Evolutionary conservation across 2,113 vertebrate species (phyloP), one percentile per base, ranked within the genome.

Genomic region (Chloroceryle aenea): DNA sequence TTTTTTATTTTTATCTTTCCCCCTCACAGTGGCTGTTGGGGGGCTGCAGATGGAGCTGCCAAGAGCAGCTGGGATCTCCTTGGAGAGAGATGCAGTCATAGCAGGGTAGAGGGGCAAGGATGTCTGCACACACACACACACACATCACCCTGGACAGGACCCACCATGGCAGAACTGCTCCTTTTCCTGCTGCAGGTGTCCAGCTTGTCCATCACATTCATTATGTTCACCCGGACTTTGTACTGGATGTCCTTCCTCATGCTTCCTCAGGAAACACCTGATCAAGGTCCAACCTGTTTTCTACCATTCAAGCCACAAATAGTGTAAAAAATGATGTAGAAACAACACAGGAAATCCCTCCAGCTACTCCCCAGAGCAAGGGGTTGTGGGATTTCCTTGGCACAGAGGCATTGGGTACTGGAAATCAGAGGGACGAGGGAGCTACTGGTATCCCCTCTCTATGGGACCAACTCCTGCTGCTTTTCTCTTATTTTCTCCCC

Each of bases 51-150:
- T 68, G 74, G 89, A 91, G 68, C 0, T 50, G 4, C n/a, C 8
- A 64, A 59, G 81, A 83, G 85, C 93, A 93, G 91, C 85, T 90
- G 93, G 84, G 59, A 63, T 72, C 64, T 86, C 77, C 84, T 75
- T 61, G 59, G 87, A 48, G 74, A 85, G 69, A 34, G 68, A 30
- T 47, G 53, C 55, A 26, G 26, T 12, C 63, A 40, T 17, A 43
- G 93, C 48, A 72, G 90, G 73, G 75, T 77, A 74, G 23, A 56
- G 18, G 10, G 59, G 66, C 45, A 48, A 21, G 10, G 48, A 27
- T 5, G 23, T 20, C 34, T 14, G 26, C 30, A 17, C 14, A 16
- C 19, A 12, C 38, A 76, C 21, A 34, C 14, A 12, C 38, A 76
- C 21, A 34, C 4, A 16, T 48, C 32, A 3, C 40, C 23, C 52